Conservation (phyloP, 1,140 invertebrate genomes). For the Palaemon carinicauda region DNA sequence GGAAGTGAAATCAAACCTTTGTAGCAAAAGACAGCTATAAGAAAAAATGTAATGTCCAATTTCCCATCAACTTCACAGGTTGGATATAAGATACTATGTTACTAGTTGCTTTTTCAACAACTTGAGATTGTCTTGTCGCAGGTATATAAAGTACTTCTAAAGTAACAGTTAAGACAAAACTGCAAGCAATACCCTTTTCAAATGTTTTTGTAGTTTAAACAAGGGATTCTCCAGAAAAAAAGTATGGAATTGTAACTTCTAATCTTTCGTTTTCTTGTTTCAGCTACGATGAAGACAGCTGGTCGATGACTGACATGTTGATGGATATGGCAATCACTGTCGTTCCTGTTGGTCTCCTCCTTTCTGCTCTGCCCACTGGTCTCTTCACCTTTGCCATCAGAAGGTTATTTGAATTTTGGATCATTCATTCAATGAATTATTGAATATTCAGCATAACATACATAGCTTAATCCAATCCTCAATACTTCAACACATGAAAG, state of each 20-base stretch:
- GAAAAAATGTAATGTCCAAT: too few relatives aligned
- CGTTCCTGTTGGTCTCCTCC: slow-evolving; percentile 42
- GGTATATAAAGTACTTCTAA: too few relatives aligned
- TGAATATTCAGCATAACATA: background rate
- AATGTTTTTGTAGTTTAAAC: background rate
- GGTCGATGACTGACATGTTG: slow-evolving; percentile 43
- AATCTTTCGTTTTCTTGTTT: background rate
- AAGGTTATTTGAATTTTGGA: slow-evolving; percentile 32
- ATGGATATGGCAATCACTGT: slow-evolving; percentile 23
- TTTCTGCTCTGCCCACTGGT: slow-evolving; percentile 52
- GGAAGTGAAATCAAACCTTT: too few relatives aligned
- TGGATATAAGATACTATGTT: too few relatives aligned
- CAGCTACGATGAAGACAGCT: slow-evolving; percentile 47
- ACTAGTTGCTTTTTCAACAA: too few relatives aligned
- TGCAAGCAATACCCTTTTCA: background rate
- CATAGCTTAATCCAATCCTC: background rate
- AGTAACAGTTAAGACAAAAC: too few relatives aligned
- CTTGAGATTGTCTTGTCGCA: too few relatives aligned
- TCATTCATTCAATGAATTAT: background rate
- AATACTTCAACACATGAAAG: too few relatives aligned
- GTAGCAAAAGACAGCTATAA: too few relatives aligned
- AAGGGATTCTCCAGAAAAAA: background rate
- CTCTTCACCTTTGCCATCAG: slow-evolving; percentile 52
- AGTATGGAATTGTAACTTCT: background rate
- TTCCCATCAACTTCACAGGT: too few relatives aligned